Conservation (phyloP, 2,797 vertebrate species). For the Macropus fuliginosus region DNA sequence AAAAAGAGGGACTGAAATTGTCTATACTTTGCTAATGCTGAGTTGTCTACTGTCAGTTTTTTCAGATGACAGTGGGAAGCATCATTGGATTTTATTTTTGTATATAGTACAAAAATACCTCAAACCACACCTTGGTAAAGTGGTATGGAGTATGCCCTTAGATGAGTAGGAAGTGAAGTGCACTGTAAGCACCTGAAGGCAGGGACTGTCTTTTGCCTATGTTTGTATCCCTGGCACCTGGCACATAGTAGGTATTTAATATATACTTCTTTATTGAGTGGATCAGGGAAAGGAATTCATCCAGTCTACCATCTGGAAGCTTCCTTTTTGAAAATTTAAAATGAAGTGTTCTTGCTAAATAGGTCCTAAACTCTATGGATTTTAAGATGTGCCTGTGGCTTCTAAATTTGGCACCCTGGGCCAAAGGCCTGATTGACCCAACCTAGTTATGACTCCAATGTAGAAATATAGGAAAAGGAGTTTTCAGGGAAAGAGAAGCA, state of each 20-base stretch:
- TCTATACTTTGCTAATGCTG: fast-evolving
- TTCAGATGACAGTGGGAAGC: background rate
- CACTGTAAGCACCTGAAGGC: background rate
- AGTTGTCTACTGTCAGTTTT: fast-evolving
- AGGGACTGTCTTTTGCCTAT: background rate
- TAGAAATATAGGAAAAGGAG: background rate
- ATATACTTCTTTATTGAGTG: background rate
- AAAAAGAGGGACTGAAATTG: fast-evolving
- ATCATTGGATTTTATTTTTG: background rate
- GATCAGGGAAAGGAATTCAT: background rate
- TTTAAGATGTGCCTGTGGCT: background rate
- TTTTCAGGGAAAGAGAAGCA: background rate
- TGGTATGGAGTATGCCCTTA: background rate
- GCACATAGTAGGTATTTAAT: background rate
- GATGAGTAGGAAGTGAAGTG: background rate
- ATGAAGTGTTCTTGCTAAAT: background rate
- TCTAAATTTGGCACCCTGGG: background rate
- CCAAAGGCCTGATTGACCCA: background rate
- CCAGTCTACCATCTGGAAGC: background rate
- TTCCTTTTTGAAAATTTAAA: too few relatives aligned
- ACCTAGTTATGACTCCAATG: background rate
- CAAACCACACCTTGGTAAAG: background rate
- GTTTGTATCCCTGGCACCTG: background rate
- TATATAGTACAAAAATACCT: background rate
- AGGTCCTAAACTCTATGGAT: background rate